Conservation (phyloP, 2,888 invertebrate species). For the Omphaloscelis lunosa region DNA sequence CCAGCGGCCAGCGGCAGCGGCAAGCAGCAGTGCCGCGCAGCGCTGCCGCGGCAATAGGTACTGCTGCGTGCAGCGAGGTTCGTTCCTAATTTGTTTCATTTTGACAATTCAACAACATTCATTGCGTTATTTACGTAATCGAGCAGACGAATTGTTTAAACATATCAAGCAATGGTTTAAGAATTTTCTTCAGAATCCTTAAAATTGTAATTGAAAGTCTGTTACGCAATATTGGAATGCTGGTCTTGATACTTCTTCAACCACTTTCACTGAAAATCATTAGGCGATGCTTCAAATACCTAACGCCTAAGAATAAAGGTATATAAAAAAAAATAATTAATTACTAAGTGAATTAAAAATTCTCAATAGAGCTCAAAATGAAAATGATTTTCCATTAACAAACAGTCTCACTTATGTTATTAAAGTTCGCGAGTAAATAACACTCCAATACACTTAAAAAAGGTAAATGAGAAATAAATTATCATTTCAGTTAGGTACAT, state of each 20-base stretch:
- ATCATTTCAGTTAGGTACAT: background rate
- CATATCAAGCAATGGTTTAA: background rate
- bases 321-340: background rate
- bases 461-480: background rate
- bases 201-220: no score
- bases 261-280: background rate
- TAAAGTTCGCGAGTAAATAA: background rate
- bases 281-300: background rate
- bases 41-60: no score
- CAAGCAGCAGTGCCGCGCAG: no score
- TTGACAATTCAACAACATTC: background rate
- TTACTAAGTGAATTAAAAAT: background rate
- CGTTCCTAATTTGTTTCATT: no score
- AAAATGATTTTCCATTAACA: conserved; percentile 16
- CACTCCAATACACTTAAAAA: background rate
- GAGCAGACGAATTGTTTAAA: background rate
- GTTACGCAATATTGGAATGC: no score
- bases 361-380: background rate
- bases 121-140: no score
- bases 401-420: background rate
- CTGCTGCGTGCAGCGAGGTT: no score
- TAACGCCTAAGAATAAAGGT: background rate
- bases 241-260: background rate
- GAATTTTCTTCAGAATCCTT: background rate
- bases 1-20: no score